phyloP scores from a whole-genome alignment of 35 echinoderm and acorn worm genomes.

The Ptychodera flava region DNA sequence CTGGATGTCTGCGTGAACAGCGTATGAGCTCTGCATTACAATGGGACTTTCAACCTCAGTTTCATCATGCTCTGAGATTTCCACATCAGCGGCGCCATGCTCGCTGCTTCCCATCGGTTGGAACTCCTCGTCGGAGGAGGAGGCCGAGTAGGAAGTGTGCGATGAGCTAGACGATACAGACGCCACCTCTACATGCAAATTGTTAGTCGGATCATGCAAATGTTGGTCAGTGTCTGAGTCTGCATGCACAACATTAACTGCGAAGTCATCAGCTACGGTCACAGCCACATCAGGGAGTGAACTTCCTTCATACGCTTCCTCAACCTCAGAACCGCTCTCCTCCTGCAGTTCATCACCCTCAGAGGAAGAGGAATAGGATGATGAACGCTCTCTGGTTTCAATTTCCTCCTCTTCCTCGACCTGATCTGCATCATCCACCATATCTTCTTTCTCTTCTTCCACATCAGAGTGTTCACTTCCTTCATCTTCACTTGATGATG shows the following conservation, averaged over 20 bases:
- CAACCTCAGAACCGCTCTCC: neutral
- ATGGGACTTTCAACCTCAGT: neutral
- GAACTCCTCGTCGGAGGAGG: neutral
- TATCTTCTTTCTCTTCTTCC: neutral
- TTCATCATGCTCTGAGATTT: neutral
- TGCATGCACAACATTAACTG: neutral
- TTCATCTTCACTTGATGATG: neutral
- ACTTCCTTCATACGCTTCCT: too few species aligned
- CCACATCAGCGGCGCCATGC: neutral
- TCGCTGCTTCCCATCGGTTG: too few species aligned
- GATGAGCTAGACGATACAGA: neutral
- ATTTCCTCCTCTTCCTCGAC: neutral
- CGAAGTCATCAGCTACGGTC: neutral
- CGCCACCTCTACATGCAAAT: neutral
- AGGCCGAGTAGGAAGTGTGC: neutral
- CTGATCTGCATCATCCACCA: too few species aligned
- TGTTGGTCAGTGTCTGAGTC: neutral
- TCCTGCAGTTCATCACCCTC: neutral
- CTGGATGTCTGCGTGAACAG: neutral
- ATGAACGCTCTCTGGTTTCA: neutral
- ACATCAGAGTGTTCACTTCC: neutral
- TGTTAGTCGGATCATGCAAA: neutral
- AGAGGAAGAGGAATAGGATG: neutral
- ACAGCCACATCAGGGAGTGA: too few species aligned
- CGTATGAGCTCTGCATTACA: neutral